Evolutionary conservation across 2,113 vertebrate genomes (phyloP).

Genomic region (Dipodomys ordii): DNA sequence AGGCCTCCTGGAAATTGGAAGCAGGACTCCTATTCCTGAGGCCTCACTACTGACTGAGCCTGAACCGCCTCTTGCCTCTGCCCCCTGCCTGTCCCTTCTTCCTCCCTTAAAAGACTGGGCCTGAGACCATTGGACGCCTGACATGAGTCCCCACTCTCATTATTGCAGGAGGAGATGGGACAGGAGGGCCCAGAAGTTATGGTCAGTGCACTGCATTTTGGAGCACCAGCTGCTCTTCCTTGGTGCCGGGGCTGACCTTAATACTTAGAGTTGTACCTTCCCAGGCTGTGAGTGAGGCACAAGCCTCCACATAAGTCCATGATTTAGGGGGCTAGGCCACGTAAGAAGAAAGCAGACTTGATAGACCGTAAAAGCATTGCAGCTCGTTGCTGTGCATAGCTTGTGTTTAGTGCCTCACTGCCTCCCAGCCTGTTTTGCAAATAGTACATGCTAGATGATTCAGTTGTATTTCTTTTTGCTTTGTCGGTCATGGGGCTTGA

Average conservation of each 20-base stretch:
- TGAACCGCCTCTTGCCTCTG: not conserved
- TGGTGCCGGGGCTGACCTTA: no score
- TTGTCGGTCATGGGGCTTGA: no score
- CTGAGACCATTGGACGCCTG: not conserved
- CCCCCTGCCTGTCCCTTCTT: not conserved
- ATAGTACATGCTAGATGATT: not conserved
- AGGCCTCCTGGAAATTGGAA: not conserved
- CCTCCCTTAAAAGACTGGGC: not conserved
- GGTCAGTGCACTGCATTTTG: accelerated
- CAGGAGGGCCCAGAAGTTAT: not conserved
- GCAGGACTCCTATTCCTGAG: not conserved
- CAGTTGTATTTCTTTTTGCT: not conserved
- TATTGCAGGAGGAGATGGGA: not conserved
- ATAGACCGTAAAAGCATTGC: accelerated
- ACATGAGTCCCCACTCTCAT: not conserved
- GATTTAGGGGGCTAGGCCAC: no score
- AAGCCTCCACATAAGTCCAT: not conserved
- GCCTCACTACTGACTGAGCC: not conserved
- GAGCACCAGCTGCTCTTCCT: not conserved
- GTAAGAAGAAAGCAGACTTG: not conserved
- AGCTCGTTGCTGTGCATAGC: accelerated
- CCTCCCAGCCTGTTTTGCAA: accelerated
- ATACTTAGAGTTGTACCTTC: not conserved
- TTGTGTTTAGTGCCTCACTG: not conserved
- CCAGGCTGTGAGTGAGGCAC: not conserved